Base-by-base conservation (phyloP, 2,113 vertebrate genomes). In the Speoplatyrhinus poulsoni region DNA sequence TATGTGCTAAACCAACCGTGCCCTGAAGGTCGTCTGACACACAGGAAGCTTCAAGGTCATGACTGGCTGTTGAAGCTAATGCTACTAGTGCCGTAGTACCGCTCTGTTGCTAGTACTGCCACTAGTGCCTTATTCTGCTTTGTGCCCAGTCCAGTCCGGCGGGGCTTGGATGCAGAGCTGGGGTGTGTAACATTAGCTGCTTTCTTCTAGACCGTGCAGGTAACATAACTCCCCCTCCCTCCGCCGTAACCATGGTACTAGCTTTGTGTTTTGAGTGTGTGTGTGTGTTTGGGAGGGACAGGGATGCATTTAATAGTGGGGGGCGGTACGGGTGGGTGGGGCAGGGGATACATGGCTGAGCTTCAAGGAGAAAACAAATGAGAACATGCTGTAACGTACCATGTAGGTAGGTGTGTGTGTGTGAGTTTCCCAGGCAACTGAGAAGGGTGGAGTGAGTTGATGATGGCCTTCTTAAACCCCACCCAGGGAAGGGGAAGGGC, bases 171-270 rank as follows among this genome's bases (percentile, higher is more conserved):
- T 60, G 33, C 59, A n/a, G 55, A 47, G 65, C 49, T n/a, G 13
- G 69, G 46, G 49, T 73, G 55, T 82, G 88, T 70, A 86, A 90
- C 73, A 67, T 46, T 77, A 90, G 67, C 60, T 68, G 3, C 15
- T 55, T 55, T 71, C 49, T 47, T 65, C n/a, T 19, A 59, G 54
- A 19, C 8, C 55, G 72, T 47, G 36, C 74, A 55, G 74, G 84
- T 77, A 84, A 90, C 82, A 72, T 75, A 80, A 82, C 72, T 70
- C 76, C 57, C 54, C 9, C 9, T 8, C 53, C 80, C 77, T 88
- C 73, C 82, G 81, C 81, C 85, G 64, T 73, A 81, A 78, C 79
- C 77, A 77, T 78, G 26, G 26, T 26, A 26, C 26, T 26, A 26
- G 26, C 26, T 26, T 26, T 26, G 26, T 26, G 1, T 26, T 26